These are phyloP conservation scores for Neodon shergylaensis DNA, from an alignment of 2,113 vertebrate genomes.

Conservation along the genomic window DNA sequence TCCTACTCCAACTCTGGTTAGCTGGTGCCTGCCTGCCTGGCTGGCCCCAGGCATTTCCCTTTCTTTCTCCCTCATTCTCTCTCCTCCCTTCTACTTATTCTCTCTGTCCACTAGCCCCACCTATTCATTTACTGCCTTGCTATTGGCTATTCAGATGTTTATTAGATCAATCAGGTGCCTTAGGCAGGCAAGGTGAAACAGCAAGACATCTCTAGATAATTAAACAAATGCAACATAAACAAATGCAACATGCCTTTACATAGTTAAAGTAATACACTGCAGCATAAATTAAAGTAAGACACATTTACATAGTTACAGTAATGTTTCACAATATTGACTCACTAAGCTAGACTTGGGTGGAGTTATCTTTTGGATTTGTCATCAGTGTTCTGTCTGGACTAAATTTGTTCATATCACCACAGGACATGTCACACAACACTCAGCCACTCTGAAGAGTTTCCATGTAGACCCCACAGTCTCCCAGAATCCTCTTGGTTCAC, in stretches of 20 bases:
- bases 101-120: not conserved
- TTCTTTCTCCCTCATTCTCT: not conserved
- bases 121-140: not conserved
- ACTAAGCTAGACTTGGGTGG: not conserved
- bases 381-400: not conserved
- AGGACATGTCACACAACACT: not conserved
- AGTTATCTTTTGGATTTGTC: not conserved
- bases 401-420: not conserved
- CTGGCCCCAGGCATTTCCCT: not conserved
- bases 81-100: not conserved
- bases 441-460: not conserved
- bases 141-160: not conserved
- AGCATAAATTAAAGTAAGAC: not conserved
- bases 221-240: not conserved
- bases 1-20: not conserved
- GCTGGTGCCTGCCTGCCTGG: not conserved
- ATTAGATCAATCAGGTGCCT: not conserved
- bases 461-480: fast-evolving
- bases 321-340: not conserved
- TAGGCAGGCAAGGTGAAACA: not conserved
- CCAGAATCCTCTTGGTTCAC: too few relatives aligned
- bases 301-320: not conserved
- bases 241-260: not conserved
- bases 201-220: not conserved
- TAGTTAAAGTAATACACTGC: not conserved